Conservation (phyloP, 1,140 invertebrate genomes). For the Kradibia gibbosae region DNA sequence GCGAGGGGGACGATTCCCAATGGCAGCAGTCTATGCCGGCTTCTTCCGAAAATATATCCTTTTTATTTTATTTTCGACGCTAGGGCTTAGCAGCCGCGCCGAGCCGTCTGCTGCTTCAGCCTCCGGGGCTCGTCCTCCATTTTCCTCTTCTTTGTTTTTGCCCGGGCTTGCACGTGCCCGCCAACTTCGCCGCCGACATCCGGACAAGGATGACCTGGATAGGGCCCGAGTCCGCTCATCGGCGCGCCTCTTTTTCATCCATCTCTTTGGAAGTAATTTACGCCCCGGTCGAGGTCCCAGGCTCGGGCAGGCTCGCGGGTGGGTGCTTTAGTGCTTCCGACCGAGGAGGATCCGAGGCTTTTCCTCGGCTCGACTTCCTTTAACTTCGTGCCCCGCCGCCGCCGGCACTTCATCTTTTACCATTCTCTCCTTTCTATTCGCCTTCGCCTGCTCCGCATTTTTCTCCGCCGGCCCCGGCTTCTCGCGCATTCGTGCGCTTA, state of each 20-base stretch:
- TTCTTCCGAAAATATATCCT: too few species aligned
- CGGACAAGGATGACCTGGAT: conserved; percentile 69
- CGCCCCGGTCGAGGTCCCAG: conserved; percentile 24
- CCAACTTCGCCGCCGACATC: conserved; percentile 48
- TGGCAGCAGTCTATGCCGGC: too few species aligned
- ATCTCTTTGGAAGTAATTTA: conserved; percentile 48
- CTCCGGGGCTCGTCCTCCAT: conserved; percentile 13
- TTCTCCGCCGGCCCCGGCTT: neutral
- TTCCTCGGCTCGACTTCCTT: neutral
- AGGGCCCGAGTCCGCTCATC: conserved; percentile 59
- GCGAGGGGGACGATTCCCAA: too few species aligned
- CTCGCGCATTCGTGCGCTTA: too few species aligned
- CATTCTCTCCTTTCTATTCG: neutral
- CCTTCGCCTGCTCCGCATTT: neutral
- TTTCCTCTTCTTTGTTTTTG: conserved; percentile 45
- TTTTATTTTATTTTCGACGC: too few species aligned
- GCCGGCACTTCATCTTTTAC: neutral
- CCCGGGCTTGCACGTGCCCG: neutral
- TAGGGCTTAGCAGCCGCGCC: too few species aligned
- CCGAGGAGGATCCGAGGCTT: neutral
- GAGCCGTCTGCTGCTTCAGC: too few species aligned
- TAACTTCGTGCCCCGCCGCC: neutral
- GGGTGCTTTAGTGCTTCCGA: neutral
- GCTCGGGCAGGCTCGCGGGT: conserved; percentile 3
- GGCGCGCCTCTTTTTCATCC: conserved; percentile 35